Evolutionary conservation across 2,797 vertebrate genomes (phyloP).

Genomic region (Pangasius krempfi): DNA sequence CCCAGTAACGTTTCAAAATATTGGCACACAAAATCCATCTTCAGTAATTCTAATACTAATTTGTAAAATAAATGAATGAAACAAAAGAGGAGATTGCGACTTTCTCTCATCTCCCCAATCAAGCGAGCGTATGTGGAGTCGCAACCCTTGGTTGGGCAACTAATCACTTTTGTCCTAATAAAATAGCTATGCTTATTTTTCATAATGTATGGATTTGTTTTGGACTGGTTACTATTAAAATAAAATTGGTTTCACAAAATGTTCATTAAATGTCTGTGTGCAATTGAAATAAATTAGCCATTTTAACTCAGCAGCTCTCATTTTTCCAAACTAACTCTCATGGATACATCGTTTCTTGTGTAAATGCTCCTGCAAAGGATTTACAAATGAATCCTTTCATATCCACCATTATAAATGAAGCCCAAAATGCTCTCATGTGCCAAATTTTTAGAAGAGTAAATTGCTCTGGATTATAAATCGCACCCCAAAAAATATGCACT

Average conservation of each 20-base stretch:
- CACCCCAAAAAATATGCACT: background rate
- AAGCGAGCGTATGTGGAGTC: background rate
- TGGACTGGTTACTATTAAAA: background rate
- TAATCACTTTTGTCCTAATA: background rate
- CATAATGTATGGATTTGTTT: background rate
- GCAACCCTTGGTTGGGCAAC: background rate
- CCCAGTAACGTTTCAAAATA: background rate
- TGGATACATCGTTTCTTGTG: background rate
- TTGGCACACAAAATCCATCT: background rate
- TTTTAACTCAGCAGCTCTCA: background rate
- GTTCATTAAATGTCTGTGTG: background rate
- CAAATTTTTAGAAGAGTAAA: background rate
- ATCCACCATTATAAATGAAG: background rate
- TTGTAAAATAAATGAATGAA: background rate
- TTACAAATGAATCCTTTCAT: background rate
- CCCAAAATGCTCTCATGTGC: background rate
- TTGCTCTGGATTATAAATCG: background rate
- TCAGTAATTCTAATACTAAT: background rate
- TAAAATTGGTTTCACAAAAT: background rate
- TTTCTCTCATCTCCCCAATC: background rate
- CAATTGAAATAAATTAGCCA: background rate
- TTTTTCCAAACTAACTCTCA: background rate
- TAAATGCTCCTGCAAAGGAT: background rate
- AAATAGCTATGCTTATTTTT: background rate
- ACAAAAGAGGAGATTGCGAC: background rate